Evolutionary conservation across 2,113 vertebrate genomes (phyloP), one percentile per base, ranked within the genome.

Genomic region (Seriola quinqueradiata): DNA sequence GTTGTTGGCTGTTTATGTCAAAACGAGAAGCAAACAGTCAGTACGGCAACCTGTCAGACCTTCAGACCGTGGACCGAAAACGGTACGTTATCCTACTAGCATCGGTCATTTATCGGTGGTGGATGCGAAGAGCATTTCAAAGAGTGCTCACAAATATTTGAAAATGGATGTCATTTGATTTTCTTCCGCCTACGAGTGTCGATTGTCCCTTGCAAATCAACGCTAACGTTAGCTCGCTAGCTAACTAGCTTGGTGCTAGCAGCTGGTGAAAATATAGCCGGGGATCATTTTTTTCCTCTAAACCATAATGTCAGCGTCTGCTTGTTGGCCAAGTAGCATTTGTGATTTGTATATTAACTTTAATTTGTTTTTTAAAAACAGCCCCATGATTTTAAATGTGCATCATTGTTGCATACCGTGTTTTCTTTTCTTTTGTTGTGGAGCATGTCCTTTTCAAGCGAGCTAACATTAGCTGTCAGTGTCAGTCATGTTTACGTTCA

Each of bases 1-100:
- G 93, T 73, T 6, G 93, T 70, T 28, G 28, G 28, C 5, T 95
- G 93, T 95, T 95, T 92, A 87, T 87, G 93, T 90, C 58, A 63
- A 83, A 25, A 70, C 38, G 66, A 77, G 44, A 21, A 61, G 52
- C 77, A 0, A 84, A 44, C 84, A 19, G 74, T 75, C 69, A 1
- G 0, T 0, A 36, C 76, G 28, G 28, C 58, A 75, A 57, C 16
- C 60, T 74, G 83, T 54, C 81, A 86, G 79, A 83, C 60, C 76
- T 72, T 79, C 77, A 78, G 25, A 79, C 67, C 25, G 71, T 60
- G 80, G 34, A 86, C 67, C 52, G 38, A 9, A 71, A 86, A 89
- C 78, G 93, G 92, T 92, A 91, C 19, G 83, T 66, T 25, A 3
- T n/a, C 17, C 0, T 3, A 9, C 8, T 17, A 16, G 1, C 25